phyloP scores from a whole-genome alignment of 2,113 vertebrate species.

The Equus przewalskii region DNA sequence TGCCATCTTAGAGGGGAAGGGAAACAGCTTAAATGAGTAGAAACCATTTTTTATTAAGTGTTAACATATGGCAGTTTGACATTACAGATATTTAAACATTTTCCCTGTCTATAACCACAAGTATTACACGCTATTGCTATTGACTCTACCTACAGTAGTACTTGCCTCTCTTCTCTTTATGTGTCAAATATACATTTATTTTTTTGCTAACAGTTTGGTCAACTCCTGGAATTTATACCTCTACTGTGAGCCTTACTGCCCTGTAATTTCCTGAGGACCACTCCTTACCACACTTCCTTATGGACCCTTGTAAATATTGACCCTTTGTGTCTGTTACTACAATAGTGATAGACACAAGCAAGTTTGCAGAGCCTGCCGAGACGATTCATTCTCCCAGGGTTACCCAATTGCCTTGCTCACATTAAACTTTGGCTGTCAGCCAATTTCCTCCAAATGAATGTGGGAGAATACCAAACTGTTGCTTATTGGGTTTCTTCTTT shows the following conservation, averaged over 20 bases:
- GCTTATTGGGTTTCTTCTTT: not conserved
- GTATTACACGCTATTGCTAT: not conserved
- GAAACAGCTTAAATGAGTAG: not conserved
- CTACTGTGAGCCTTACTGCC: not conserved
- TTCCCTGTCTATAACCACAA: not conserved
- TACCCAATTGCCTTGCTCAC: not conserved
- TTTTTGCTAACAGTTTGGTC: not conserved
- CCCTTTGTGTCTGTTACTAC: not conserved
- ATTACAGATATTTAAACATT: not conserved
- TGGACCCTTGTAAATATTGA: not conserved
- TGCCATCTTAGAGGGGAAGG: not conserved
- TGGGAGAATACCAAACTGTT: not conserved
- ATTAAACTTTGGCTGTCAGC: not conserved
- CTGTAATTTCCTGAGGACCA: not conserved
- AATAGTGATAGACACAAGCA: not conserved
- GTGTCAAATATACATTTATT: constrained; percentile 1
- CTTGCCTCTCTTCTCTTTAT: not conserved
- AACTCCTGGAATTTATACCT: not conserved
- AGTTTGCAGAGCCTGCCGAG: not conserved
- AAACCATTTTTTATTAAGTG: not conserved
- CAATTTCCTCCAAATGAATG: constrained; percentile 8
- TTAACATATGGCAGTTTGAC: not conserved
- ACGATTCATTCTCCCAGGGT: not conserved
- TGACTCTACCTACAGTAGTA: not conserved
- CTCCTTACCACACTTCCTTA: not conserved